Evolutionary conservation across 2,888 invertebrate species (phyloP).

Genomic region (Agrotis puta): DNA sequence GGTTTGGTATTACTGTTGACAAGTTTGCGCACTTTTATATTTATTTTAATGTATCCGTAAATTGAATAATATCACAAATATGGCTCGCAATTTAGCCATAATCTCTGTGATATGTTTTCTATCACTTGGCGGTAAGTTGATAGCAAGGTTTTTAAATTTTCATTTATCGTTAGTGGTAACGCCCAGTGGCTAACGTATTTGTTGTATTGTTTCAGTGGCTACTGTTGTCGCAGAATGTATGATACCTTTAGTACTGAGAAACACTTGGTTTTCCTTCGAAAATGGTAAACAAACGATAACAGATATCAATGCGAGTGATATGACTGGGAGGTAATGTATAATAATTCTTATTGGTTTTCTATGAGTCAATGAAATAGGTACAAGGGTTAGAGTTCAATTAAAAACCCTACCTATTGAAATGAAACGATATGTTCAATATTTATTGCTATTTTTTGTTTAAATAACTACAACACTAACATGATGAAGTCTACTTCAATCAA

Average conservation of each 20-base stretch:
- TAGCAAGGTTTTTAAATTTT: slow-evolving; percentile 41
- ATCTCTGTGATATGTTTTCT: slow-evolving; percentile 64
- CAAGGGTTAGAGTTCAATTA: not conserved
- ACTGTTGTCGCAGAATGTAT: slow-evolving; percentile 90
- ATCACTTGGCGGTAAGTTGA: slow-evolving; percentile 70
- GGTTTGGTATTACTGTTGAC: slow-evolving; percentile 15
- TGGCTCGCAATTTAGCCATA: slow-evolving; percentile 65
- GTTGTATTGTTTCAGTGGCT: slow-evolving; percentile 75
- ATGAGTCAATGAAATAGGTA: slow-evolving; percentile 5
- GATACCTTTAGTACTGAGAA: slow-evolving; percentile 95
- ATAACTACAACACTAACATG: not conserved
- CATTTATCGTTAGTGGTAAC: slow-evolving; percentile 73
- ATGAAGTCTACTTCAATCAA: not conserved
- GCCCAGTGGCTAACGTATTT: slow-evolving; percentile 76
- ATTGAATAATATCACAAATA: slow-evolving; percentile 56
- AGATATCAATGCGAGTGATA: slow-evolving; percentile 95
- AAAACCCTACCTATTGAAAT: not conserved
- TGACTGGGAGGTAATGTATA: slow-evolving; percentile 91
- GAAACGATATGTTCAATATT: not conserved
- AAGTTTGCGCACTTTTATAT: slow-evolving; percentile 22
- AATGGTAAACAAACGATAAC: slow-evolving; percentile 95
- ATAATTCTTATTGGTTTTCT: slow-evolving; percentile 5
- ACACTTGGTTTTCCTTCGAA: slow-evolving; percentile 98
- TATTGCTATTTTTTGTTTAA: not conserved
- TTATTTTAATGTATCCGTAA: slow-evolving; percentile 55